Conservation (phyloP, 2,113 vertebrate genomes). For the Ammodytes marinus region DNA sequence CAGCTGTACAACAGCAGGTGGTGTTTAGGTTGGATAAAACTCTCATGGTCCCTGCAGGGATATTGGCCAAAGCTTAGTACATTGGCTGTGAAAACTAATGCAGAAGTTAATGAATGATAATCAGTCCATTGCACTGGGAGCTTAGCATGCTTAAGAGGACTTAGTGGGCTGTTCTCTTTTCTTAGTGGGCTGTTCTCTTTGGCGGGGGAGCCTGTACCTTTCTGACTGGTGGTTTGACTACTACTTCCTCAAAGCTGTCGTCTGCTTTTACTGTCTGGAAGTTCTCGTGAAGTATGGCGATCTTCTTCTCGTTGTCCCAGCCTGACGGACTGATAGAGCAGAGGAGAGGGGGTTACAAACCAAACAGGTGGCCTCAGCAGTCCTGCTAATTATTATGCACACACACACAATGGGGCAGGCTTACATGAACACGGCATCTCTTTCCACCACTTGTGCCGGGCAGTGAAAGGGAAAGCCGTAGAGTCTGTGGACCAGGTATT, state of each 20-base stretch:
- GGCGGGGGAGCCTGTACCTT: conserved; percentile 86
- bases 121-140: background rate
- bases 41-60: background rate
- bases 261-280: conserved; percentile 95
- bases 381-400: background rate
- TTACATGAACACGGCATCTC: conserved; percentile 98
- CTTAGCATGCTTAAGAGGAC: conserved; percentile 12
- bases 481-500: conserved; percentile 97
- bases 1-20: background rate
- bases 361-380: background rate
- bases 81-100: background rate
- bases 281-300: conserved; percentile 97
- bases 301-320: conserved; percentile 99
- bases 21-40: conserved; percentile 12
- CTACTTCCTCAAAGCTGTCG: conserved; percentile 95
- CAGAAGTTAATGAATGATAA: background rate
- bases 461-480: conserved; percentile 96
- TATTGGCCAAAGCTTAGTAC: background rate
- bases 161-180: background rate
- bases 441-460: conserved; percentile 96
- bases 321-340: conserved; percentile 91
- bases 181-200: background rate
- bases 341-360: conserved; percentile 34
- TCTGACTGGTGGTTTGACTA: conserved; percentile 95
- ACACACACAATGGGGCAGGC: conserved; percentile 3